phyloP scores from a whole-genome alignment of 1,140 invertebrate species.

The Zeugodacus cucurbitae region DNA sequence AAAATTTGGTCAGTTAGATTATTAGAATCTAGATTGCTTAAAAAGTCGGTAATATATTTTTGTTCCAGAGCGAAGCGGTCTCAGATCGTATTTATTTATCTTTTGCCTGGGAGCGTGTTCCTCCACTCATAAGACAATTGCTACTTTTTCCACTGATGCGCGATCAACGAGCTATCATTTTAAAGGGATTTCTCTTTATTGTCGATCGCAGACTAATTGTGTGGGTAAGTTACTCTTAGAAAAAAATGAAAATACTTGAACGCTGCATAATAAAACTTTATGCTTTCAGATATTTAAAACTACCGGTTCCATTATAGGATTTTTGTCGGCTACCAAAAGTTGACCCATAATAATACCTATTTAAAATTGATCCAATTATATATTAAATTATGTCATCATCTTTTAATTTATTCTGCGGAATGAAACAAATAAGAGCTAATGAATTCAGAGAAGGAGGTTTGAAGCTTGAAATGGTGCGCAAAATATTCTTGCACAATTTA shows the following conservation, averaged over 20 bases:
- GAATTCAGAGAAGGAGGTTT: no score
- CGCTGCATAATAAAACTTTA: not conserved
- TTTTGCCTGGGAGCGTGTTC: not conserved
- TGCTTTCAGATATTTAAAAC: constrained; percentile 3
- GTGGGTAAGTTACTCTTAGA: not conserved
- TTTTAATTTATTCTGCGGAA: no score
- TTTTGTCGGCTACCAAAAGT: not conserved
- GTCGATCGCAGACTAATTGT: not conserved
- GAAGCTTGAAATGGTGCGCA: no score
- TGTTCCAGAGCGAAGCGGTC: not conserved
- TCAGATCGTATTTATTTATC: not conserved
- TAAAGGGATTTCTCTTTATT: not conserved
- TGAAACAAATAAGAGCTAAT: no score
- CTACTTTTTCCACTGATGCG: not conserved
- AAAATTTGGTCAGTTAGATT: not conserved
- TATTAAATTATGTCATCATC: no score
- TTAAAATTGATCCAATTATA: no score
- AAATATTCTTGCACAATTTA: no score
- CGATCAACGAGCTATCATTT: not conserved
- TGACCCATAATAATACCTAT: no score
- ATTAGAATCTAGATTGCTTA: not conserved
- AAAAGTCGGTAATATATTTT: not conserved
- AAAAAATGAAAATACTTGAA: not conserved
- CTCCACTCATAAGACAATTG: not conserved
- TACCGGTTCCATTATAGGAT: not conserved